These are phyloP conservation scores for Drosophila rellima DNA, from an alignment of 2,888 invertebrate species.

Conservation along the genomic window DNA sequence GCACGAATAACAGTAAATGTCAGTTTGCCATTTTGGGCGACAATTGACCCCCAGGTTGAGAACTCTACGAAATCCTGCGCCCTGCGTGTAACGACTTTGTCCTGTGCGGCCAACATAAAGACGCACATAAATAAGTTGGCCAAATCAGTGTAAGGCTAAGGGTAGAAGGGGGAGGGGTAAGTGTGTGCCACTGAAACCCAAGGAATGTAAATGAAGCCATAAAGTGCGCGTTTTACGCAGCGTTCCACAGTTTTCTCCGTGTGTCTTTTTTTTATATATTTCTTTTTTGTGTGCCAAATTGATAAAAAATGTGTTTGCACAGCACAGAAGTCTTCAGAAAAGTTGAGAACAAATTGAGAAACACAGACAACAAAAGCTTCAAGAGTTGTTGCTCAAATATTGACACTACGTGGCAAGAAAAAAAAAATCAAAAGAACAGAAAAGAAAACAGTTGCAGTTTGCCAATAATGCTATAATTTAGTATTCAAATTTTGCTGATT, in stretches of 20 bases:
- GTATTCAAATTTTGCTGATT: slow-evolving; percentile 9
- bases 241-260: slow-evolving; percentile 54
- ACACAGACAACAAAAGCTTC: slow-evolving; percentile 13
- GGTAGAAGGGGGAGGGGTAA: background rate
- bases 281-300: slow-evolving; percentile 43
- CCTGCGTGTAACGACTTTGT: slow-evolving; percentile 19
- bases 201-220: slow-evolving; percentile 78
- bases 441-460: background rate
- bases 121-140: slow-evolving; percentile 56
- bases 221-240: slow-evolving; percentile 62
- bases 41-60: slow-evolving; percentile 58
- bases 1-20: slow-evolving; percentile 29
- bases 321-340: slow-evolving; percentile 15
- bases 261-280: background rate
- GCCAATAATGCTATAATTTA: slow-evolving; percentile 19
- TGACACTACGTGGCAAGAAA: slow-evolving; percentile 15
- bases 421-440: background rate
- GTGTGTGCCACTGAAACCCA: slow-evolving; percentile 55
- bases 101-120: slow-evolving; percentile 46
- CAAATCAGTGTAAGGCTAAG: slow-evolving; percentile 30
- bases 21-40: slow-evolving; percentile 28
- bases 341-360: background rate
- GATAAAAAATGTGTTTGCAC: slow-evolving; percentile 47
- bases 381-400: slow-evolving; percentile 14
- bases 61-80: slow-evolving; percentile 11